These are phyloP conservation scores for Osmerus mordax DNA, from an alignment of 2,113 vertebrate genomes.

Conservation along the genomic window DNA sequence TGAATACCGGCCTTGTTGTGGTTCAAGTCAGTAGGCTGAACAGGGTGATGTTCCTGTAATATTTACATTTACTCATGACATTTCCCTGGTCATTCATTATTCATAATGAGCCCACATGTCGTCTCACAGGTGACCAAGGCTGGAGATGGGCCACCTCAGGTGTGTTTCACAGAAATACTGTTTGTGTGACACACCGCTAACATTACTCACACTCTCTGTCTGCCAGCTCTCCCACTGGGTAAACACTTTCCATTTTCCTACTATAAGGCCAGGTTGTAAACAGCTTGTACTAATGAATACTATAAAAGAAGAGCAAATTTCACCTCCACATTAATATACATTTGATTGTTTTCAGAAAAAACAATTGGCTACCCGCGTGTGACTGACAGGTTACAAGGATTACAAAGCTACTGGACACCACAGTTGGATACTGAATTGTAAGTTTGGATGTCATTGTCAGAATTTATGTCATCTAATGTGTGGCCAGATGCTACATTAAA, in stretches of 20 bases:
- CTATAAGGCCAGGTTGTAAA: neutral
- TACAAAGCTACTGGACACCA: too few species aligned
- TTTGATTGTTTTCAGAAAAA: too few species aligned
- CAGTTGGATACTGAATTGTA: too few species aligned
- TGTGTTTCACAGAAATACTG: slow-evolving; percentile 36
- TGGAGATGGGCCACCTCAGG: slow-evolving; percentile 10
- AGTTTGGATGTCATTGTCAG: too few species aligned
- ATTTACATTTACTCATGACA: slow-evolving; percentile 19
- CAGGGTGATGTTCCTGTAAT: neutral
- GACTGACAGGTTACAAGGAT: too few species aligned
- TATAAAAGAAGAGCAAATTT: too few species aligned
- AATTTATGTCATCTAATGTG: neutral
- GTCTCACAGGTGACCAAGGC: slow-evolving; percentile 2
- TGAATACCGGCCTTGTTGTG: too few species aligned
- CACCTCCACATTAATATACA: too few species aligned
- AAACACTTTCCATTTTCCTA: neutral
- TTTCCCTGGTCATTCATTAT: slow-evolving; percentile 3
- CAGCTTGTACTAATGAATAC: neutral
- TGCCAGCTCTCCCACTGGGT: neutral
- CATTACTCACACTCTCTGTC: neutral
- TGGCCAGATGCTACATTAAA: neutral
- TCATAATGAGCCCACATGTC: slow-evolving; percentile 5
- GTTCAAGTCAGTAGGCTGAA: too few species aligned
- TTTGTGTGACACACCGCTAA: neutral
- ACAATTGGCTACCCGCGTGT: too few species aligned